Evolutionary conservation across 2,113 vertebrate species (phyloP).

Genomic region (Cavia porcellus): DNA sequence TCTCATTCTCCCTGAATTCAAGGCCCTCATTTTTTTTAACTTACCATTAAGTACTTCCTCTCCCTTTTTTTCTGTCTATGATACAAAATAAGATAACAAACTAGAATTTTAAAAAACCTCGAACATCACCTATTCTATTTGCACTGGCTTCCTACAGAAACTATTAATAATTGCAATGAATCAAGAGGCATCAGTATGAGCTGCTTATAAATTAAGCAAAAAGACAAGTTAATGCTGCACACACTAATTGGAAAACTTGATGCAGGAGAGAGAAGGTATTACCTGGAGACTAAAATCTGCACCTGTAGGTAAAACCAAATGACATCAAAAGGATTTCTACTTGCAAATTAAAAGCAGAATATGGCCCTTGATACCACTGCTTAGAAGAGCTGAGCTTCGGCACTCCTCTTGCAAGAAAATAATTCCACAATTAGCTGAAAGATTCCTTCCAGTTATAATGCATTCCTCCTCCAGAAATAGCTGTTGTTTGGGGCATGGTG

Average conservation of each 20-base stretch:
- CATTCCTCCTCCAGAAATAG: conserved; percentile 73
- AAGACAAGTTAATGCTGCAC: conserved; percentile 66
- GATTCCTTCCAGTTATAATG: conserved; percentile 44
- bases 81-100: conserved; percentile 12
- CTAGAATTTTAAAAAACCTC: not conserved
- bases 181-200: conserved; percentile 58
- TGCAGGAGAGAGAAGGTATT: conserved; percentile 46
- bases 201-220: conserved; percentile 78
- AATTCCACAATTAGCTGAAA: conserved; percentile 73
- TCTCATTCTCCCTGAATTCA: not conserved
- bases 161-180: conserved; percentile 61
- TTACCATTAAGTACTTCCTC: not conserved
- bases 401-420: conserved; percentile 49
- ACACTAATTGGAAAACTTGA: conserved; percentile 53
- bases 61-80: not conserved
- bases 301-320: conserved; percentile 45
- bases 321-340: conserved; percentile 57
- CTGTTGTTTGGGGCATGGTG: conserved; percentile 71
- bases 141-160: conserved; percentile 68
- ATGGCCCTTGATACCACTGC: conserved; percentile 43
- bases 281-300: not conserved
- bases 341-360: conserved; percentile 68
- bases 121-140: conserved; percentile 13
- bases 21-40: not conserved
- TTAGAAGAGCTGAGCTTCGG: conserved; percentile 69